Evolutionary conservation across 2,113 vertebrate species (phyloP).

Genomic region (Pardalotus punctatus): DNA sequence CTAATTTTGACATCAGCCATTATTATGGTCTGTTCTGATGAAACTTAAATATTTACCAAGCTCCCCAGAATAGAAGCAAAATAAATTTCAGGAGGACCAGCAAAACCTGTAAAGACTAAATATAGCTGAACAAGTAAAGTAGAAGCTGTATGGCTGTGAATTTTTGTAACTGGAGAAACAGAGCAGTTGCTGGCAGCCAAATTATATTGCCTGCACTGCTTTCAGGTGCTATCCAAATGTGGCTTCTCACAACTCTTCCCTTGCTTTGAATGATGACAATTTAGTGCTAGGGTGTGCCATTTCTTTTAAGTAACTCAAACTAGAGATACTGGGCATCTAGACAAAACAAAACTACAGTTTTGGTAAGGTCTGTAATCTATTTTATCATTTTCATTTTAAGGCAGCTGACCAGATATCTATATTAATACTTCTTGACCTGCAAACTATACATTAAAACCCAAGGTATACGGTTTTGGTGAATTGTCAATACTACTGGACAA

Average conservation of each 20-base stretch:
- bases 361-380: neutral
- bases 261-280: neutral
- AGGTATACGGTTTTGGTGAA: neutral
- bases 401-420: neutral
- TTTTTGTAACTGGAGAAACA: neutral
- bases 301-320: neutral
- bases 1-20: neutral
- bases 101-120: neutral
- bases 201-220: neutral
- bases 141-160: neutral
- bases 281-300: neutral
- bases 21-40: neutral
- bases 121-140: neutral
- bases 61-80: neutral
- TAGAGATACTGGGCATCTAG: neutral
- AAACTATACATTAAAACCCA: neutral
- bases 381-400: neutral
- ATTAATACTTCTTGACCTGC: neutral
- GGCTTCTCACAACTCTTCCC: neutral
- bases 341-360: neutral
- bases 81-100: neutral
- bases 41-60: constrained; percentile 18
- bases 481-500: neutral
- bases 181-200: neutral
- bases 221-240: neutral